Evolutionary conservation across 2,113 vertebrate genomes (phyloP).

Genomic region (Cololabis saira): DNA sequence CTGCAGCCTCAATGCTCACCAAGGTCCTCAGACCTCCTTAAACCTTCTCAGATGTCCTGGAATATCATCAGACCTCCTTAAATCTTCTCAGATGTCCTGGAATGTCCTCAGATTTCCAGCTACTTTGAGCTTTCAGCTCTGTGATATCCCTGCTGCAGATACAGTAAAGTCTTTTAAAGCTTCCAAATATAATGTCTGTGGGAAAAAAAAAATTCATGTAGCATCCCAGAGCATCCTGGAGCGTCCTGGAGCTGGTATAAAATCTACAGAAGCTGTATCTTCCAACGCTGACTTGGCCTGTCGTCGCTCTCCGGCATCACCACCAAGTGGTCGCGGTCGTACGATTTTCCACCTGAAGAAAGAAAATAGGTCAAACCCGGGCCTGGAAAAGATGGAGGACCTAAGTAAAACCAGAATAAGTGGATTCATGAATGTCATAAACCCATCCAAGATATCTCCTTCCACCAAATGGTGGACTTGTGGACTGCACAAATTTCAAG

Average conservation of each 20-base stretch:
- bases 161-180: too few species aligned
- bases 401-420: background rate
- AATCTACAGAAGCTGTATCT: conserved; percentile 77
- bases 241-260: background rate
- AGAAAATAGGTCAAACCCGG: background rate
- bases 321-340: conserved; percentile 89
- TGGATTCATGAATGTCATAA: background rate
- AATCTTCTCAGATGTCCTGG: too few species aligned
- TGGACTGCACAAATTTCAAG: too few species aligned
- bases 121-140: too few species aligned
- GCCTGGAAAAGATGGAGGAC: too few species aligned
- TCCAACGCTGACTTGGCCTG: conserved; percentile 87
- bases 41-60: too few species aligned
- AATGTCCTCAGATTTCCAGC: too few species aligned
- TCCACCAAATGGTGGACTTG: background rate
- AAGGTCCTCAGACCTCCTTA: too few species aligned
- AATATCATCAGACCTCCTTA: too few species aligned
- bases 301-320: conserved; percentile 83
- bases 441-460: background rate
- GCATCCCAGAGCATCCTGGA: background rate
- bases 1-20: too few species aligned
- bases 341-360: conserved; percentile 85
- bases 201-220: background rate
- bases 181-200: too few species aligned
- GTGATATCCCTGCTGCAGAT: too few species aligned